Percentiles rank a stretch among this genome's conserved stretches.
Evolutionary conservation across 2,888 invertebrate genomes (phyloP).

Genomic region (Drosophila conformis): DNA sequence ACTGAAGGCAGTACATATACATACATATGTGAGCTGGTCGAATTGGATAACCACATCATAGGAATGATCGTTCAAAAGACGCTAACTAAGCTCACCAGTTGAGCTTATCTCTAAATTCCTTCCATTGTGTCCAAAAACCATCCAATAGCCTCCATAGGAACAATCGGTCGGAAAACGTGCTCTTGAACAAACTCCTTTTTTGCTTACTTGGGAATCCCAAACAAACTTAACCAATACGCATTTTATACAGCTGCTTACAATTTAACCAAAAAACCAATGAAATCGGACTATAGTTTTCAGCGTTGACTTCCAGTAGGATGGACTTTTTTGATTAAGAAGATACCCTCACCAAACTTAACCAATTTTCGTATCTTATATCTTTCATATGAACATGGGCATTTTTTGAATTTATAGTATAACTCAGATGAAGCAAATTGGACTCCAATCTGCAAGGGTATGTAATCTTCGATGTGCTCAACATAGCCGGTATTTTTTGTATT

Average conservation of each 20-base stretch:
- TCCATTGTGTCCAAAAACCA: not conserved
- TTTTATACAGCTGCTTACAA: not conserved
- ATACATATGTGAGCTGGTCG: not conserved
- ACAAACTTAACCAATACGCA: not conserved
- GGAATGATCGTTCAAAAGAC: too few species aligned
- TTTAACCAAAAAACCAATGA: not conserved
- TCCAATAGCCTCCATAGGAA: fast-evolving
- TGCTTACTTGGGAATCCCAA: not conserved
- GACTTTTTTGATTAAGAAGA: not conserved
- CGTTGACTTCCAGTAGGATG: not conserved
- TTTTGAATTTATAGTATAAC: not conserved
- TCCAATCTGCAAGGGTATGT: not conserved
- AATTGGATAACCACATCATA: fast-evolving
- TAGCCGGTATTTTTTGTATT: not conserved
- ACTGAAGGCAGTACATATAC: not conserved
- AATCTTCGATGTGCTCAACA: not conserved
- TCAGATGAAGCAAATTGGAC: not conserved
- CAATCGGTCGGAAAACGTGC: not conserved
- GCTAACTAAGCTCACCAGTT: too few species aligned
- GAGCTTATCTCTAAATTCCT: not conserved
- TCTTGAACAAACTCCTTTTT: not conserved
- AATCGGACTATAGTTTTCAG: not conserved
- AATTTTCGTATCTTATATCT: not conserved
- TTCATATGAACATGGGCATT: not conserved
- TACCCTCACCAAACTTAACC: not conserved